These are phyloP conservation scores for Halichoeres trimaculatus DNA, from an alignment of 2,113 vertebrate species.

Conservation along the genomic window DNA sequence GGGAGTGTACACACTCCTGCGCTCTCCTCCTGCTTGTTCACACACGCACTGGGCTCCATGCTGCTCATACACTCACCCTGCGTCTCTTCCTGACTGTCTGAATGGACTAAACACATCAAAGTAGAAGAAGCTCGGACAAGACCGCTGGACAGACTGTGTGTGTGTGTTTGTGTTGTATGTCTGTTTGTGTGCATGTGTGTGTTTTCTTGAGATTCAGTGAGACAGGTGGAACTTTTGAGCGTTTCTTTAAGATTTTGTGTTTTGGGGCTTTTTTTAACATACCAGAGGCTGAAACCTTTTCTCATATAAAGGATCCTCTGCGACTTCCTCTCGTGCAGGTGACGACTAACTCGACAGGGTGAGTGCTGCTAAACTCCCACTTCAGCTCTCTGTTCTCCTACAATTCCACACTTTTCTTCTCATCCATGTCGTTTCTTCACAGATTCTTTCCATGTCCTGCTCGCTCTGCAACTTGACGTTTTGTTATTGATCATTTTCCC, in stretches of 20 bases:
- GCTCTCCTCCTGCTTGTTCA: constrained; percentile 69
- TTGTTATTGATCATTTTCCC: constrained; percentile 35
- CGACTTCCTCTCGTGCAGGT: constrained; percentile 20
- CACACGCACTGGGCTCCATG: constrained; percentile 68
- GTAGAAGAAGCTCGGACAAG: constrained; percentile 28
- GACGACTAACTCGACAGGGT: constrained; percentile 73
- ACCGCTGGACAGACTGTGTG: neutral
- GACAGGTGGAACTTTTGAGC: neutral
- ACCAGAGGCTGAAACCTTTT: constrained; percentile 32
- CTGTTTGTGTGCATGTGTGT: neutral
- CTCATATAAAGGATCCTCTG: constrained; percentile 29
- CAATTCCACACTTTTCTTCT: constrained; percentile 7
- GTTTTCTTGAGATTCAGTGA: constrained; percentile 29
- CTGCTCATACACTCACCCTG: constrained; percentile 55
- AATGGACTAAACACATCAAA: constrained; percentile 38
- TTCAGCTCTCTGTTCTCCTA: constrained; percentile 7
- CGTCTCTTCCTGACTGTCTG: constrained; percentile 30
- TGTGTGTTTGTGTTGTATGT: constrained; percentile 4
- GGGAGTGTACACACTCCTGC: constrained; percentile 71
- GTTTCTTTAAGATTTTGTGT: neutral
- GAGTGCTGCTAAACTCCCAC: constrained; percentile 56
- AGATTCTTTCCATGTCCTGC: constrained; percentile 5
- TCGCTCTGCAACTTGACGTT: constrained; percentile 16
- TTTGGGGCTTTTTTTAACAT: neutral
- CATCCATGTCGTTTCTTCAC: constrained; percentile 9